Percentiles rank a stretch among this genome's conserved stretches.
phyloP scores from a whole-genome alignment of 2,797 vertebrate genomes.

The Margarornis squamiger region DNA sequence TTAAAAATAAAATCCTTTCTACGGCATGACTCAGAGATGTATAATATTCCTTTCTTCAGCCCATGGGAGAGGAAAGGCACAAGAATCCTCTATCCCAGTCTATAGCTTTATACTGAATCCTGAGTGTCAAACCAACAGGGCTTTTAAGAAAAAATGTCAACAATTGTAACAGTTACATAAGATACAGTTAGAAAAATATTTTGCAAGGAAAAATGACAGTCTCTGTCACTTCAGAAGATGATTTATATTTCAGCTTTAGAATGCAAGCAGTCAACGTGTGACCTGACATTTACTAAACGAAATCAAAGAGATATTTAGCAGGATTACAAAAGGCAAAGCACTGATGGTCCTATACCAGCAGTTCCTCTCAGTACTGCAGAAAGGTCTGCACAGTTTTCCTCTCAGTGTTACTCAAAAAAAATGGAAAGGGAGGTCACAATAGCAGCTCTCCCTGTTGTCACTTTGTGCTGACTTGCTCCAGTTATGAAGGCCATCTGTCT shows the following conservation, averaged over 20 bases:
- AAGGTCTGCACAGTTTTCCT: not conserved
- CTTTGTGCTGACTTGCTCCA: not conserved
- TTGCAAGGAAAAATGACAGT: slow-evolving; percentile 54
- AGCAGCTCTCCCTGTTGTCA: not conserved
- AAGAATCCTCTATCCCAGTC: not conserved
- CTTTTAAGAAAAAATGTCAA: slow-evolving; percentile 56
- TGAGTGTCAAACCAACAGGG: slow-evolving; percentile 17
- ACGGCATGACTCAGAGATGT: slow-evolving; percentile 33
- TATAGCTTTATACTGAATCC: not conserved
- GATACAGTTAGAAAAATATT: slow-evolving; percentile 59
- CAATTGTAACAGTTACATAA: slow-evolving; percentile 57
- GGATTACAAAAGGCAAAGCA: slow-evolving; percentile 18
- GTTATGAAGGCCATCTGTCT: not conserved
- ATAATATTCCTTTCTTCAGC: slow-evolving; percentile 28
- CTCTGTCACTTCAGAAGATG: slow-evolving; percentile 50
- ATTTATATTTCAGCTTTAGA: slow-evolving; percentile 39
- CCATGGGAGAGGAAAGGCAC: not conserved
- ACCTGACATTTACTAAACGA: slow-evolving; percentile 48
- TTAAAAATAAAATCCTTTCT: slow-evolving; percentile 50
- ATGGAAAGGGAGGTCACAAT: not conserved
- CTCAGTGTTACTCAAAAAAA: not conserved
- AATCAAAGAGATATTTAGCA: slow-evolving; percentile 24
- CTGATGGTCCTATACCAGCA: not conserved
- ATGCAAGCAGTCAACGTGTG: slow-evolving; percentile 34
- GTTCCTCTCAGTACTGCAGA: not conserved